phyloP scores from a whole-genome alignment of 2,797 vertebrate species.

The Hoplostethus mediterraneus region DNA sequence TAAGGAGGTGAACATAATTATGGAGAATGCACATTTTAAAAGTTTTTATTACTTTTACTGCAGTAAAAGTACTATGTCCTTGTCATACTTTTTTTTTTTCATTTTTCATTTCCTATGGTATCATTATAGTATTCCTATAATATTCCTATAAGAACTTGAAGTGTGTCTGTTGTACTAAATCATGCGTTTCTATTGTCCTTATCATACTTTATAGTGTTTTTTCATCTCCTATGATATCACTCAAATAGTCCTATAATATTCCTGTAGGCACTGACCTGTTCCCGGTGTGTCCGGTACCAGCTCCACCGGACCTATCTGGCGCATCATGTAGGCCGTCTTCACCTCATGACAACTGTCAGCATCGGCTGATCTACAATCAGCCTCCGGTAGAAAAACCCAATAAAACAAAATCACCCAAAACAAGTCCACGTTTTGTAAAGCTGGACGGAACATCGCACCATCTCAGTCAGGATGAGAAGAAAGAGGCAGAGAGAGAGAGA shows the following conservation, averaged over 20 bases:
- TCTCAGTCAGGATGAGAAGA: conserved; percentile 70
- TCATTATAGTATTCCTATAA: no score
- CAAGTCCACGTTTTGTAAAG: conserved; percentile 75
- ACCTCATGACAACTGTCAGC: conserved; percentile 92
- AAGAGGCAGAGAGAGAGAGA: conserved; percentile 9
- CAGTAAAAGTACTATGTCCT: no score
- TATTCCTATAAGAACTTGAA: no score
- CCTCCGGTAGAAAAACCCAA: conserved; percentile 35
- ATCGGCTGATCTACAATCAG: conserved; percentile 65
- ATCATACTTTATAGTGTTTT: no score
- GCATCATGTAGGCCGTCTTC: conserved; percentile 92
- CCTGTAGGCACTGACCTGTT: conserved; percentile 80
- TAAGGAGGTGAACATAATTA: no score
- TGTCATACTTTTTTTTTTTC: no score
- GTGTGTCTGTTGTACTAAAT: no score
- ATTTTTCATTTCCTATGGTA: no score
- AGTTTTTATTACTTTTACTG: no score
- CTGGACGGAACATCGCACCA: conserved; percentile 84
- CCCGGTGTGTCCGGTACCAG: conserved; percentile 89
- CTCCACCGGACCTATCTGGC: conserved; percentile 90
- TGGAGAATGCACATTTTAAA: no score
- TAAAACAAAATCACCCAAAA: conserved; percentile 71
- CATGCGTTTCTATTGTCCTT: no score
- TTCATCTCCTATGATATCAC: background rate
- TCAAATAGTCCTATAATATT: background rate